Percentiles rank a stretch among this genome's conserved stretches.
These are phyloP conservation scores for Metellina segmentata DNA, from an alignment of 2,888 invertebrate species.

Conservation along the genomic window DNA sequence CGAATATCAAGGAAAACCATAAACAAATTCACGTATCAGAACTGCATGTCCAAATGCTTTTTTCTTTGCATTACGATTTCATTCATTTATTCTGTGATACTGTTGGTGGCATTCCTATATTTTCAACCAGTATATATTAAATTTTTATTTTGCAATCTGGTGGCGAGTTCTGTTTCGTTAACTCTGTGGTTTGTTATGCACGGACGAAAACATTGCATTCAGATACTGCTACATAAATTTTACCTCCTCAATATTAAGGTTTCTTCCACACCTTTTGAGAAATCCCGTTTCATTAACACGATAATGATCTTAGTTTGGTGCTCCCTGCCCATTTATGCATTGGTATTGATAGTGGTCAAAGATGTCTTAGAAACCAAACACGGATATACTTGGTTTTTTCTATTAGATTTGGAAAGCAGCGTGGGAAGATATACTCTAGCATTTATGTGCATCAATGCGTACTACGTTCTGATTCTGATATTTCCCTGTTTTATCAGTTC, in stretches of 20 bases:
- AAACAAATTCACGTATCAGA: not conserved
- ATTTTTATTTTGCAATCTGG: not conserved
- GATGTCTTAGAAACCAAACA: not conserved
- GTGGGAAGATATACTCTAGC: not conserved
- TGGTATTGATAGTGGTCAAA: not conserved
- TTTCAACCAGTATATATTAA: not conserved
- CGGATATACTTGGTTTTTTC: not conserved
- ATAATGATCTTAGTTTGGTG: not conserved
- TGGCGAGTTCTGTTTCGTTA: not conserved
- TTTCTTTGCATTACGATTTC: not conserved
- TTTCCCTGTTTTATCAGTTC: slow-evolving; percentile 1
- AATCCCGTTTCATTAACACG: not conserved
- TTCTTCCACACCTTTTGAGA: not conserved
- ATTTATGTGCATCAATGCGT: not conserved
- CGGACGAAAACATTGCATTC: not conserved
- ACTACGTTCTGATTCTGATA: not conserved
- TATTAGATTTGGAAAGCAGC: not conserved
- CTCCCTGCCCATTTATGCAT: not conserved
- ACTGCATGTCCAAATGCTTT: not conserved
- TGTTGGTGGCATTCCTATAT: not conserved
- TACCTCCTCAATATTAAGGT: not conserved
- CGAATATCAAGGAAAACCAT: not conserved
- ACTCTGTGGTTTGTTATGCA: not conserved
- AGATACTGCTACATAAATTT: not conserved
- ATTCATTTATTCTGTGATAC: not conserved